Percentiles rank a stretch among this genome's conserved stretches.
phyloP scores from a whole-genome alignment of 2,113 vertebrate species.

The Crocuta crocuta region DNA sequence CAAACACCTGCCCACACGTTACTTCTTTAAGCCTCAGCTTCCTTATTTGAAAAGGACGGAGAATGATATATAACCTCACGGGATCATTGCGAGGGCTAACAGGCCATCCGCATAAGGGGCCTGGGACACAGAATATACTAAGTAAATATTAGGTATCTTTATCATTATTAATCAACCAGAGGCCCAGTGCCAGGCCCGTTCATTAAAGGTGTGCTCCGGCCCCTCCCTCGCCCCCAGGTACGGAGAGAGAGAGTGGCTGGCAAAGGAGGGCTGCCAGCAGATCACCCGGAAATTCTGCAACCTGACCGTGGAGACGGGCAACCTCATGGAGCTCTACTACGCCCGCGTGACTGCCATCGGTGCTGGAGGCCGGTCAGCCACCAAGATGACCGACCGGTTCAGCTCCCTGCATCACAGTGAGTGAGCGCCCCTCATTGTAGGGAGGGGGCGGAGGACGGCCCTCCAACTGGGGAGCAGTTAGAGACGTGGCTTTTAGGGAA shows the following conservation, averaged over 20 bases:
- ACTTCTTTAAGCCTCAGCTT: not conserved
- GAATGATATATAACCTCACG: not conserved
- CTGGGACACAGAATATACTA: not conserved
- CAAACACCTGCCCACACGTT: not conserved
- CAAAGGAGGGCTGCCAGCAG: constrained; percentile 84
- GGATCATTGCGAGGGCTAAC: not conserved
- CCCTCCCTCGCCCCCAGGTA: constrained; percentile 81
- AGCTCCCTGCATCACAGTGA: constrained; percentile 81
- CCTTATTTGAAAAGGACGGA: not conserved
- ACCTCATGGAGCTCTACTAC: constrained; percentile 75
- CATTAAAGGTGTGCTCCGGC: not conserved
- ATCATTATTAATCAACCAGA: not conserved
- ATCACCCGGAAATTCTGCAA: constrained; percentile 84
- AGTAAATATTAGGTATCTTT: not conserved
- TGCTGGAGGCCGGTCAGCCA: not conserved
- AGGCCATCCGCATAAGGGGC: not conserved
- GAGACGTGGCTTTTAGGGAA: not conserved
- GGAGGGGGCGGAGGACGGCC: not conserved
- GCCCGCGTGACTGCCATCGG: constrained; percentile 79
- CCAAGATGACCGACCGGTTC: constrained; percentile 82
- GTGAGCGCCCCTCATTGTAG: constrained; percentile 8
- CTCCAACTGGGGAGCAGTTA: not conserved
- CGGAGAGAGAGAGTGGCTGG: constrained; percentile 84
- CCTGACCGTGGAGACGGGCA: constrained; percentile 82
- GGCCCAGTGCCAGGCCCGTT: not conserved